Base-by-base conservation (phyloP, 1,140 invertebrate genomes). In the Pantala flavescens region DNA sequence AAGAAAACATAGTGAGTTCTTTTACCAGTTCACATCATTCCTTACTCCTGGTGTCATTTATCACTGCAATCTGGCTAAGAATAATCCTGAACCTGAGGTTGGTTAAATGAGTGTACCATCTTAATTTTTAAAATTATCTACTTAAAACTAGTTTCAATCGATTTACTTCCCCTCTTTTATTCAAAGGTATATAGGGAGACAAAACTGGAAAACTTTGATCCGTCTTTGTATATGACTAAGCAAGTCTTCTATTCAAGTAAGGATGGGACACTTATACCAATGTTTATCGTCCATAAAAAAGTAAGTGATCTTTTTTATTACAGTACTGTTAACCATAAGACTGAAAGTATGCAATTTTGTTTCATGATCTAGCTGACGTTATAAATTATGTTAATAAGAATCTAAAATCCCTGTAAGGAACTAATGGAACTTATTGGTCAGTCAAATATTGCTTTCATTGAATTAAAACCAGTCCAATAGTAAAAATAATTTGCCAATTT, bases 221-320 rank as follows among this genome's bases (percentile, higher is more conserved):
- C 90, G 5, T 85, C 87, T 10, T 82, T 90, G 73, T 98, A 95
- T 81, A 89, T 91, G 81, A 93, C 92, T 2, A 89, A 90, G 73
- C 97, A 99, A 85, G 87, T 97, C 63, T 99, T 99, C 84, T 99
- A 98, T 82, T 80, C 86, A 0, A 96, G 95, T 82, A 97, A 96
- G 84, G 97, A 99, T 85, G 94, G 93, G 74, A 98, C 96, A 0
- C 91, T 92, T 84, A 88, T 99, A 77, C 98, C 98, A 5, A 99
- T 99, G 97, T 99, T 98, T 83, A 91, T 99, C 77, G 89, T 98
- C 36, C 89, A 90, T 77, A 91, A 89, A 80, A 93, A 94, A 84
- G 91, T 91, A 83, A 80, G 80, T 78, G 73, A 55, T 14, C 72
- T 76, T 75, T 73, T 70, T 73, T 63, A 28, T 74, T 72, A 9